These are phyloP conservation scores for Cochlearius cochlearius DNA, from an alignment of 2,113 vertebrate species.

Conservation along the genomic window DNA sequence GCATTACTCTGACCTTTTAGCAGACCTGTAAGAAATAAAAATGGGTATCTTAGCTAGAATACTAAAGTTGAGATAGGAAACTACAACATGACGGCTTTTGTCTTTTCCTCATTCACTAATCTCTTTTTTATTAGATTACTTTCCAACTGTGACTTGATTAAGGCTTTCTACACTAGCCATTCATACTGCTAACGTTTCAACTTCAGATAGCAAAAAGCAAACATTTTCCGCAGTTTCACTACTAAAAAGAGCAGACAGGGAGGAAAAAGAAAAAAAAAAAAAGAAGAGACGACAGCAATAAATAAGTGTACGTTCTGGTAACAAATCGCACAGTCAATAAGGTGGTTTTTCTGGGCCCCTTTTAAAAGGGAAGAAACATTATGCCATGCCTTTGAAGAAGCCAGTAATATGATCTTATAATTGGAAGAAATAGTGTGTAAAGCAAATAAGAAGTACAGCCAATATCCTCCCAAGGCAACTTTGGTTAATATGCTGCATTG, in stretches of 20 bases:
- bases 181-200: slow-evolving; percentile 23
- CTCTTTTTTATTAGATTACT: slow-evolving; percentile 71
- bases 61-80: slow-evolving; percentile 68
- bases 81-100: slow-evolving; percentile 67
- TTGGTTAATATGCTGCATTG: slow-evolving; percentile 47
- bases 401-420: slow-evolving; percentile 38
- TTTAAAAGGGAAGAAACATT: slow-evolving; percentile 40
- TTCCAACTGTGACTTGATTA: slow-evolving; percentile 71
- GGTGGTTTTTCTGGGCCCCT: slow-evolving; percentile 8
- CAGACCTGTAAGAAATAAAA: slow-evolving; percentile 91
- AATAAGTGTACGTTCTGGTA: slow-evolving; percentile 37
- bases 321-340: slow-evolving; percentile 9
- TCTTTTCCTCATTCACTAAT: slow-evolving; percentile 63
- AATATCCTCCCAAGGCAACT: slow-evolving; percentile 57
- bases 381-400: slow-evolving; percentile 31
- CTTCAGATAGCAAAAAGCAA: slow-evolving; percentile 29
- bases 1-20: slow-evolving; percentile 88
- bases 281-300: neutral
- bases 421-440: slow-evolving; percentile 68
- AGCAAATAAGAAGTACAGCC: slow-evolving; percentile 41
- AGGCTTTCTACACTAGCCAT: slow-evolving; percentile 57
- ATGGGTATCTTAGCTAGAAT: slow-evolving; percentile 76
- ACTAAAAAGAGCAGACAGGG: neutral
- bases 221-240: slow-evolving; percentile 10
- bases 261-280: neutral